Base-by-base conservation (phyloP, 2,888 invertebrate genomes). In the Leptopterna dolabrata region DNA sequence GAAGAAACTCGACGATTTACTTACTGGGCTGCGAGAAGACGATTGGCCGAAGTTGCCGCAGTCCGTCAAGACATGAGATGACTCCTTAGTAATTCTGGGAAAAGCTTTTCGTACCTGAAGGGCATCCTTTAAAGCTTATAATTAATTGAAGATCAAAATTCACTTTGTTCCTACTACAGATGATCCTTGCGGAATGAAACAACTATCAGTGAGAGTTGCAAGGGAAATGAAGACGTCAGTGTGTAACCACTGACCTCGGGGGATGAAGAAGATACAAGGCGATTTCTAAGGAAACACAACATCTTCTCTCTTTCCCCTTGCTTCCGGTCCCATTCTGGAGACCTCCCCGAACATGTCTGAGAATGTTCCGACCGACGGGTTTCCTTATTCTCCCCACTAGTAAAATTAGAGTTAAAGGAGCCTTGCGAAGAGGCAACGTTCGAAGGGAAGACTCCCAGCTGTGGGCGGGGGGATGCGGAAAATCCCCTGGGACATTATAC, bases 401-500 rank as follows among this genome's bases (percentile, higher is more conserved):
- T 63, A 63, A 63, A 63, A 63, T 63, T 63, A 63, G 63, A 24
- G 63, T 63, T 24, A 63, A 63, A 63, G 24, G 63, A 24, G 24
- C 63, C 63, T 19, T 9, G 1, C 11, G 24, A 24, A 63, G 7
- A 4, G 24, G 13, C 36, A 36, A 36, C 4, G 36, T 36, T 36
- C 47, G 47, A 47, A 13, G 63, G 63, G 63, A 63, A 63, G 63
- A 63, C 24, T 11, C 24, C 24, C n/a, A 51, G 51, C 51, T 13
- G 24, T 7, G 63, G 24, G 63, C 63, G 63, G 24, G 63, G 41
- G 36, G 73, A 73, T 73, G 73, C 36, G 30, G 45, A 45, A 78
- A 78, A 78, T 43, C 78, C 14, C 78, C 45, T 19, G 78, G 45
- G 78, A 78, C 78, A 78, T 78, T 78, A 78, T 19, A 9, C 24